phyloP scores from a whole-genome alignment of 2,797 vertebrate genomes.

The Menidia menidia region DNA sequence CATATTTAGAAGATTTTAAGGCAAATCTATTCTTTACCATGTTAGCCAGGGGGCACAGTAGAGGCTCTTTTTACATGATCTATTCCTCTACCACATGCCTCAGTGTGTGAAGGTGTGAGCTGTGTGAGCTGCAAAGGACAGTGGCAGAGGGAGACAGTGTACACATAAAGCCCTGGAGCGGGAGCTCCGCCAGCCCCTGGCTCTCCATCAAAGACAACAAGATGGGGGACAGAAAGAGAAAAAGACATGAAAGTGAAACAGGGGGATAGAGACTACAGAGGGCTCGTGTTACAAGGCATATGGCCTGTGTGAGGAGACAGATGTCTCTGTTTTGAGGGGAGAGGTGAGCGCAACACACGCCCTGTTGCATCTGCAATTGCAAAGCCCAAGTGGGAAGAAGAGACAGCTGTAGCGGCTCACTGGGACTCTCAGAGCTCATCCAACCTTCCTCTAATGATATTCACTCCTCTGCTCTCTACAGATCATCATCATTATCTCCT shows the following conservation, averaged over 20 bases:
- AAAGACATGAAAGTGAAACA: constrained; percentile 72
- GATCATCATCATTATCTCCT: constrained; percentile 29
- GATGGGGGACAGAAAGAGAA: constrained; percentile 59
- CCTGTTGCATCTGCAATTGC: constrained; percentile 50
- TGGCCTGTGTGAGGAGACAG: constrained; percentile 67
- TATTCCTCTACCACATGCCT: neutral
- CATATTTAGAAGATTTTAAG: constrained; percentile 5
- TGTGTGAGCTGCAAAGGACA: constrained; percentile 24
- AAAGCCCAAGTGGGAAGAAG: constrained; percentile 32
- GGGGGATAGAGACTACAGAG: constrained; percentile 39
- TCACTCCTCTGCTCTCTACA: constrained; percentile 31
- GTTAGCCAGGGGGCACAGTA: constrained; percentile 7
- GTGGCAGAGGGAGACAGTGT: constrained; percentile 30
- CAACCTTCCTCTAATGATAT: constrained; percentile 42
- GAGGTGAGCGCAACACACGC: constrained; percentile 48
- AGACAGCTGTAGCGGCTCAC: constrained; percentile 63
- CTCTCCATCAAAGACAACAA: constrained; percentile 71
- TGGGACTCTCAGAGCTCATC: constrained; percentile 38
- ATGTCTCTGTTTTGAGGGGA: constrained; percentile 63
- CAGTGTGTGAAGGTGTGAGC: constrained; percentile 13
- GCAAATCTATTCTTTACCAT: constrained; percentile 17
- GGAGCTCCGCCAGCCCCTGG: constrained; percentile 63
- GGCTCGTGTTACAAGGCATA: constrained; percentile 61
- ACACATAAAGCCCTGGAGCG: constrained; percentile 41
- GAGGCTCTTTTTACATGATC: constrained; percentile 22